These are phyloP conservation scores for Streptopelia turtur DNA, from an alignment of 2,797 vertebrate genomes.

Conservation along the genomic window DNA sequence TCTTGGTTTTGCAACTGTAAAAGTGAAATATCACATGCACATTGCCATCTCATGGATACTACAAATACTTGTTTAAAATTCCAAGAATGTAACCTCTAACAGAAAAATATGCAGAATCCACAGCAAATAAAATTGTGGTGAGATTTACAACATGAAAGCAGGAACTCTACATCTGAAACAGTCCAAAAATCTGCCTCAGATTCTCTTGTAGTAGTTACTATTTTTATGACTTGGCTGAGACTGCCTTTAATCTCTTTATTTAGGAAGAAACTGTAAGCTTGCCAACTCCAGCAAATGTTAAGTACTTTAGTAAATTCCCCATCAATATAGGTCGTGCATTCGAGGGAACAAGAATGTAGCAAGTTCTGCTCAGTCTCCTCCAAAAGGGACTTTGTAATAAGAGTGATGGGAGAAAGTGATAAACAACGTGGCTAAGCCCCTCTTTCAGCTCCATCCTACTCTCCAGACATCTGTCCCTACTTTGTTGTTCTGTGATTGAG, in stretches of 20 bases:
- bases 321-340: slow-evolving; percentile 51
- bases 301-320: slow-evolving; percentile 64
- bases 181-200: slow-evolving; percentile 42
- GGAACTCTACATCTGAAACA: slow-evolving; percentile 38
- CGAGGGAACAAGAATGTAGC: slow-evolving; percentile 11
- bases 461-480: background rate
- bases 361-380: slow-evolving; percentile 14
- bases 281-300: slow-evolving; percentile 65
- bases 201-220: slow-evolving; percentile 66
- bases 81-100: background rate
- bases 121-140: background rate
- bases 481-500: background rate
- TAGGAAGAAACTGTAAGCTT: slow-evolving; percentile 56
- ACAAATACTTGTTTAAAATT: slow-evolving; percentile 39
- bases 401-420: background rate
- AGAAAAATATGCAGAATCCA: background rate
- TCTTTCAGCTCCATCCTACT: background rate
- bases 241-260: slow-evolving; percentile 65
- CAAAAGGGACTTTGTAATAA: background rate
- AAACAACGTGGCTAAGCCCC: slow-evolving; percentile 7
- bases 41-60: slow-evolving; percentile 64
- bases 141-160: slow-evolving; percentile 39
- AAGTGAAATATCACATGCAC: slow-evolving; percentile 35
- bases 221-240: slow-evolving; percentile 69
- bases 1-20: background rate